phyloP scores from a whole-genome alignment of 2,888 invertebrate genomes.

The Prosopocoilus inquinatus region DNA sequence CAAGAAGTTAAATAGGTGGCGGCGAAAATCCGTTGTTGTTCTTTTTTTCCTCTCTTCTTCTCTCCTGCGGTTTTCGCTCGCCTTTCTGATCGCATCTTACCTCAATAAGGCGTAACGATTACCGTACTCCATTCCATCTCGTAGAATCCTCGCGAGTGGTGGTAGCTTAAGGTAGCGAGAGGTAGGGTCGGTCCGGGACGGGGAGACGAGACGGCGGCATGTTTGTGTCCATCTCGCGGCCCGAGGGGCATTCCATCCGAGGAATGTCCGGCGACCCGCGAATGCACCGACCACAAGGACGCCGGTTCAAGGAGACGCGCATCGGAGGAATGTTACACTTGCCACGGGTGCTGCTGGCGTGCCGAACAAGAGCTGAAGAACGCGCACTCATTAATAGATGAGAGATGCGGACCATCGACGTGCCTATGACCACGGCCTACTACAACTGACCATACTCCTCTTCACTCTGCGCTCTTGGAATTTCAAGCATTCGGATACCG shows the following conservation, averaged over 20 bases:
- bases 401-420: too few species aligned
- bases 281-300: conserved; percentile 43
- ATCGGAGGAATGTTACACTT: conserved; percentile 32
- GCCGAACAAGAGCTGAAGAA: background rate
- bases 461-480: too few species aligned
- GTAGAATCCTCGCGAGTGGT: background rate
- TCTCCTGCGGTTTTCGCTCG: conserved; percentile 3
- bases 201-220: conserved; percentile 36
- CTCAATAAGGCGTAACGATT: conserved; percentile 18
- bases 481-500: too few species aligned
- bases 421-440: too few species aligned
- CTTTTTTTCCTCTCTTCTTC: background rate
- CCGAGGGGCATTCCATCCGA: conserved; percentile 45
- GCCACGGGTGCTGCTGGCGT: background rate
- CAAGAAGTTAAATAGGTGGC: conserved; percentile 4
- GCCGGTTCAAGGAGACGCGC: conserved; percentile 40
- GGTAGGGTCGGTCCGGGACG: conserved; percentile 20
- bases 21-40: conserved; percentile 3
- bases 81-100: conserved; percentile 11
- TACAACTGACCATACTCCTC: too few species aligned
- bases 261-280: conserved; percentile 44
- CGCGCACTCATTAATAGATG: too few species aligned
- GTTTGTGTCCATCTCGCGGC: conserved; percentile 45
- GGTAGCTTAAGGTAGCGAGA: conserved; percentile 6
- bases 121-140: conserved; percentile 6